These are phyloP conservation scores for Bothrops alternatus DNA, from an alignment of 2,797 vertebrate genomes.

Conservation along the genomic window DNA sequence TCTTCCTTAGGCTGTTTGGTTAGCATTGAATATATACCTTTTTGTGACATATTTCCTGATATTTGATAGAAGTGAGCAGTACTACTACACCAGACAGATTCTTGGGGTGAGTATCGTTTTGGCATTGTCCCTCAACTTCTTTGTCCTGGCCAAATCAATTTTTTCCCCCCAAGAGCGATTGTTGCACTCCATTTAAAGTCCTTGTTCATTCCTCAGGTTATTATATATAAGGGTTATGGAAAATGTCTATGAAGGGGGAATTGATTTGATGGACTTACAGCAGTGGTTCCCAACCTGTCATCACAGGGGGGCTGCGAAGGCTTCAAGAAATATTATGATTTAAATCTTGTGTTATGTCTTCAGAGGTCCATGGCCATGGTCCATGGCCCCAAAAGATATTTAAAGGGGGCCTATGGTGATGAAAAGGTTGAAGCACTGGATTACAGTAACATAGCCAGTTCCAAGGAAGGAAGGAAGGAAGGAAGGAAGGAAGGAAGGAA, in stretches of 20 bases:
- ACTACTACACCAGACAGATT: constrained; percentile 86
- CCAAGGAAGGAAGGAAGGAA: neutral
- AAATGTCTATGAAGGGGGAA: neutral
- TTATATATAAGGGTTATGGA: neutral
- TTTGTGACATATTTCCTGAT: constrained; percentile 80
- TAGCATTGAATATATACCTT: constrained; percentile 86
- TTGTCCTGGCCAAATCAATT: neutral
- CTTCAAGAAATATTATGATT: no score
- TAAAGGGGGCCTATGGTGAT: no score
- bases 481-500: neutral
- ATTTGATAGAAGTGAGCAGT: constrained; percentile 73
- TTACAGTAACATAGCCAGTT: neutral
- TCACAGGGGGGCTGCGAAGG: no score
- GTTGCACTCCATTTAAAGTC: neutral
- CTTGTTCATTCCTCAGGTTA: neutral
- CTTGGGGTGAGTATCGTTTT: constrained; percentile 77
- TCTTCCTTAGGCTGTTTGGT: constrained; percentile 78
- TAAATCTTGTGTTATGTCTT: no score
- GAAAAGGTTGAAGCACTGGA: no score
- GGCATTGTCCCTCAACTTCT: neutral
- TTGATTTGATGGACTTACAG: neutral
- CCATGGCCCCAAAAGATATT: no score
- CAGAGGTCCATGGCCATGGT: no score
- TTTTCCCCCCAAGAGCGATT: neutral
- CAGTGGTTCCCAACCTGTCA: no score